phyloP scores from a whole-genome alignment of 2,888 invertebrate species.

The Conchocele bisecta region DNA sequence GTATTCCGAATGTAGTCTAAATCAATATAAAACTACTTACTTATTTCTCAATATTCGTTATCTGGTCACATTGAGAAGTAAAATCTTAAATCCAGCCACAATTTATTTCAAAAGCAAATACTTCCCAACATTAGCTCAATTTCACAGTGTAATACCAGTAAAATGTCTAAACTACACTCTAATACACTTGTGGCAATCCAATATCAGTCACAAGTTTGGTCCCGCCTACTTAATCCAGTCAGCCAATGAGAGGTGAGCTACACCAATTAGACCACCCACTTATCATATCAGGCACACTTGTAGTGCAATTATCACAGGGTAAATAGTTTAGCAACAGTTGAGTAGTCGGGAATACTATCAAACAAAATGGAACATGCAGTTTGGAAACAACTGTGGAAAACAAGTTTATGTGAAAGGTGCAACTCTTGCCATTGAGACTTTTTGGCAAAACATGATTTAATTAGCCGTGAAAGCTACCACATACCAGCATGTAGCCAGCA shows the following conservation, averaged over 20 bases:
- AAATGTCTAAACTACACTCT: no score
- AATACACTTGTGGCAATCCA: no score
- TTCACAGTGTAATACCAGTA: no score
- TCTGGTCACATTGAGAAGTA: no score
- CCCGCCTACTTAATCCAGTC: slow-evolving; percentile 15
- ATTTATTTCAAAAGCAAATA: no score
- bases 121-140: no score
- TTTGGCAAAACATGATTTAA: no score
- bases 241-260: slow-evolving; percentile 50
- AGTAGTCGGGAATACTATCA: slow-evolving; percentile 28
- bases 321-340: slow-evolving; percentile 54
- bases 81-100: no score
- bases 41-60: no score
- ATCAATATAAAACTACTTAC: no score
- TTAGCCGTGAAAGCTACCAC: neutral
- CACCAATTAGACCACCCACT: slow-evolving; percentile 40
- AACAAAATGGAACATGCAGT: slow-evolving; percentile 13
- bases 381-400: neutral
- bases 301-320: slow-evolving; percentile 32
- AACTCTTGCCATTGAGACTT: neutral
- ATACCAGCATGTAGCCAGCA: no score
- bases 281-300: slow-evolving; percentile 51
- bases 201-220: neutral
- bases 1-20: no score
- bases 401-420: slow-evolving; percentile 2